Evolutionary conservation across 2,888 invertebrate genomes (phyloP), one percentile per base, ranked within the genome.

Genomic region (Coecobrya sp.): DNA sequence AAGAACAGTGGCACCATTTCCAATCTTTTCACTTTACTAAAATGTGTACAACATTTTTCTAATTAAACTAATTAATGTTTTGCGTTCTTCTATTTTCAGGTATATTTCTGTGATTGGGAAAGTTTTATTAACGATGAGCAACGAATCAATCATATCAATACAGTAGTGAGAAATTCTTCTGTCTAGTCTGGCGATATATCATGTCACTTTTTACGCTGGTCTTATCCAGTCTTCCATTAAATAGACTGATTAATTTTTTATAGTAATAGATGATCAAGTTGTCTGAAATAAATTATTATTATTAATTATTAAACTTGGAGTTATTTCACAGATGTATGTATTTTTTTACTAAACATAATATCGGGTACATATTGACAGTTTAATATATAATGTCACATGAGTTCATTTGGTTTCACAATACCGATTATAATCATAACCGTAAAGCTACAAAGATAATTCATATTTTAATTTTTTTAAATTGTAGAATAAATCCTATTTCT

Each of bases 21-120:
- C 42, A 5, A 76, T 8, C 45, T n/a, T 73, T 79, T 13, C n/a
- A n/a, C n/a, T n/a, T n/a, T n/a, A n/a, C n/a, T 52, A 1, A 10
- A 13, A 16, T 2, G n/a, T n/a, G n/a, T n/a, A n/a, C n/a, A n/a
- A n/a, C n/a, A n/a, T n/a, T n/a, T n/a, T n/a, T n/a, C n/a, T n/a
- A n/a, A n/a, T n/a, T n/a, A n/a, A n/a, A n/a, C n/a, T n/a, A n/a
- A n/a, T n/a, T n/a, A 22, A 65, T 19, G 27, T 70, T 62, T 65
- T 59, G 30, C 16, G n/a, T 76, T 87, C 5, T 19, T 73, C n/a
- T 45, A 42, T 82, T 70, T n/a, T 22, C 45, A 91, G 91, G 81
- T 86, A 19, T 81, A 42, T 68, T 86, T 27, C 68, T 55, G 45
- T 62, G 91, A 91, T 22, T 91, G 91, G 91, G 59, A 81, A 25